Percentiles rank a stretch among this genome's conserved stretches.
Evolutionary conservation across 2,888 invertebrate genomes (phyloP).

Genomic region (Patella depressa): DNA sequence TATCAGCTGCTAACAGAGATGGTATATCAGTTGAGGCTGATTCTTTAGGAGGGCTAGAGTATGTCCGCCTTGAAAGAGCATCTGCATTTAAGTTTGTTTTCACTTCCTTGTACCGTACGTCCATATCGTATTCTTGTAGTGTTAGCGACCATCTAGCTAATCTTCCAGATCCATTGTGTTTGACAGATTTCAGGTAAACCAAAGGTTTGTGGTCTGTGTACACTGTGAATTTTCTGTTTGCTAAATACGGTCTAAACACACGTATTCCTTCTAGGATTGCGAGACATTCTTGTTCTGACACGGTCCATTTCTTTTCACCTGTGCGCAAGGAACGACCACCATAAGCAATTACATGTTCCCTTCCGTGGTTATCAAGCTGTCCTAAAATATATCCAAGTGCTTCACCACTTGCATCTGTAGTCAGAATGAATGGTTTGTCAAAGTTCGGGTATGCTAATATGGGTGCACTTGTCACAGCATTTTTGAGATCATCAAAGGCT

Average conservation of each 20-base stretch:
- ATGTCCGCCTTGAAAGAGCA: not conserved
- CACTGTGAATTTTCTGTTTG: conserved; percentile 23
- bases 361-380: conserved; percentile 17
- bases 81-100: not conserved
- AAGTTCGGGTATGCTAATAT: conserved; percentile 29
- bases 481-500: conserved; percentile 32
- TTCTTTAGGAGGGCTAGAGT: not conserved
- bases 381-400: conserved; percentile 28
- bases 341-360: conserved; percentile 23
- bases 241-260: conserved; percentile 23
- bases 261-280: conserved; percentile 32
- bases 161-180: conserved; percentile 17
- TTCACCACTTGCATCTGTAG: conserved; percentile 27
- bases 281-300: conserved; percentile 29
- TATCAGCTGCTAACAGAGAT: no score
- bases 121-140: conserved; percentile 26
- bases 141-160: conserved; percentile 32
- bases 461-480: not conserved
- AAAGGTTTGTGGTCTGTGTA: conserved; percentile 32
- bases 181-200: conserved; percentile 21
- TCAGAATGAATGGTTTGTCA: conserved; percentile 27
- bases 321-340: no score
- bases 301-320: no score
- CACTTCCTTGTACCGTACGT: not conserved
- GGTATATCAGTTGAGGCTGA: not conserved